Percentiles rank a stretch among this genome's conserved stretches.
These are phyloP conservation scores for Drosophila stalkeri DNA, from an alignment of 2,888 invertebrate genomes.

Conservation along the genomic window DNA sequence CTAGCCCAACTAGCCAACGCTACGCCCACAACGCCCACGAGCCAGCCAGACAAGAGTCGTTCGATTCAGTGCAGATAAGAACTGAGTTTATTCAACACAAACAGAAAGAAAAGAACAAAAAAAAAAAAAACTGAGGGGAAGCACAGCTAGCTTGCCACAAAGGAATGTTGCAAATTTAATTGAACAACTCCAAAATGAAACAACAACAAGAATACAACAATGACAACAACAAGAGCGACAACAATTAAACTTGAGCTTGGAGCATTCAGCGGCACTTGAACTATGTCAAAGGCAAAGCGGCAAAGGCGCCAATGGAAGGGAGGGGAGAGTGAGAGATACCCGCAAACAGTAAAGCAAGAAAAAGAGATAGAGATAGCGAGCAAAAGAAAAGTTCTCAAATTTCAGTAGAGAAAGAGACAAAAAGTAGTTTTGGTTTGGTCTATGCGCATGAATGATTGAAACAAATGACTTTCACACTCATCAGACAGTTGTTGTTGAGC, in stretches of 20 bases:
- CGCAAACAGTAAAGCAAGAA: not conserved
- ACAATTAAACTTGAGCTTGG: conserved; percentile 32
- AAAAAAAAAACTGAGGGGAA: not conserved
- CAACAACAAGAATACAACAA: conserved; percentile 10
- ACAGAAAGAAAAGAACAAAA: not conserved
- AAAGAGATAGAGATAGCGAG: not conserved
- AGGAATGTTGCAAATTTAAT: conserved; percentile 62
- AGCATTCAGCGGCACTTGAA: conserved; percentile 42
- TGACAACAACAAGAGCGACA: not conserved
- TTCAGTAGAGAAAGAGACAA: conserved; percentile 18
- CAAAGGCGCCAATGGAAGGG: conserved; percentile 17
- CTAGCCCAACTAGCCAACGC: conserved; percentile 4
- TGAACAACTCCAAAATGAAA: conserved; percentile 66
- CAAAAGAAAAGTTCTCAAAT: conserved; percentile 4
- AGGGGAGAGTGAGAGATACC: not conserved
- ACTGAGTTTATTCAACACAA: conserved; percentile 27
- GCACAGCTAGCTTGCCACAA: conserved; percentile 28
- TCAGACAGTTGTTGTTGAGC: not conserved
- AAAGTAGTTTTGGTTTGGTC: not conserved
- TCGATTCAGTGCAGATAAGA: conserved; percentile 51
- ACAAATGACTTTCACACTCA: not conserved
- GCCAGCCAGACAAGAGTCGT: conserved; percentile 11
- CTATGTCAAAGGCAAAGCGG: conserved; percentile 72
- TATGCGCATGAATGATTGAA: conserved; percentile 24
- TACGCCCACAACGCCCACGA: conserved; percentile 19